Percentiles rank a stretch among this genome's conserved stretches.
Evolutionary conservation across 2,888 invertebrate genomes (phyloP).

Genomic region (Creontiades dilutus): DNA sequence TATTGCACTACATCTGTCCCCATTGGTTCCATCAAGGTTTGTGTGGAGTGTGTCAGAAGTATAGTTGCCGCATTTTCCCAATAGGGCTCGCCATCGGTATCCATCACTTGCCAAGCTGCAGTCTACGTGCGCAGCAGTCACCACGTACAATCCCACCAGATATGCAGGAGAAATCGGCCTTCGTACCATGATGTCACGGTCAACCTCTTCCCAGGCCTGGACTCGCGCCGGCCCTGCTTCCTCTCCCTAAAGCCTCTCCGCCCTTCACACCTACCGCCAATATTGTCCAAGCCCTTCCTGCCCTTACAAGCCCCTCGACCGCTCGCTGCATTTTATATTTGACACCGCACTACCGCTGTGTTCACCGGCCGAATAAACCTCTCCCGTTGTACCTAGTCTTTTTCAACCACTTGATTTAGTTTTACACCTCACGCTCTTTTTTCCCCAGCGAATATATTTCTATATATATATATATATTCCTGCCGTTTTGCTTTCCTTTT

Average conservation of each 20-base stretch:
- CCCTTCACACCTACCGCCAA: background rate
- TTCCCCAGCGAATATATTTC: background rate
- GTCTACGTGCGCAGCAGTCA: no score
- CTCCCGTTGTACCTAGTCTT: slow-evolving; percentile 52
- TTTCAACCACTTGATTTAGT: slow-evolving; percentile 62
- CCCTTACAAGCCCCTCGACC: slow-evolving; percentile 24
- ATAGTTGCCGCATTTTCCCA: no score
- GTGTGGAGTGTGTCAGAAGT: no score
- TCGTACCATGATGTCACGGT: background rate
- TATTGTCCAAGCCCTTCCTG: slow-evolving; percentile 5
- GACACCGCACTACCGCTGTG: slow-evolving; percentile 51
- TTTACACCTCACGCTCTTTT: slow-evolving; percentile 51
- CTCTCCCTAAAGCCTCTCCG: background rate
- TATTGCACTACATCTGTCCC: no score
- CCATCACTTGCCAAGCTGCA: no score
- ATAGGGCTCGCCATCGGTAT: no score
- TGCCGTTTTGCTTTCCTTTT: background rate
- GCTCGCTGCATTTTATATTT: slow-evolving; percentile 56
- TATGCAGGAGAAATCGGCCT: background rate
- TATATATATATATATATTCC: slow-evolving; percentile 13
- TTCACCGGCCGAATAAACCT: slow-evolving; percentile 60
- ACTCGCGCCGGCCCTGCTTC: background rate
- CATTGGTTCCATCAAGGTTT: no score
- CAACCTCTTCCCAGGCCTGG: background rate
- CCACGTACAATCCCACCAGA: no score